Base-by-base conservation (phyloP, 1,140 invertebrate species). In the Archivesica marissinica region DNA sequence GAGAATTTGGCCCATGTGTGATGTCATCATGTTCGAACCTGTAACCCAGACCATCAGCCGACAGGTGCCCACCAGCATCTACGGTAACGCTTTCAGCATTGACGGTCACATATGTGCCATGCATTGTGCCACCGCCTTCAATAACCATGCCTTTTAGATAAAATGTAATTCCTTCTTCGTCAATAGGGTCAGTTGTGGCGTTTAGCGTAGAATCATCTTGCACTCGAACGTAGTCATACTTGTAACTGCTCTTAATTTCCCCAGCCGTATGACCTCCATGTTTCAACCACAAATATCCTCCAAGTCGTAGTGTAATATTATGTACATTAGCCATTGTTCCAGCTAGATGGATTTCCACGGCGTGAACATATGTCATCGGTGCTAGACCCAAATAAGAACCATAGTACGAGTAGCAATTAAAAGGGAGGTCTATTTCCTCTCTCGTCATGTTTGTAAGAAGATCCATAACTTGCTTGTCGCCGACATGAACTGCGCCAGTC, bases 211-310 rank as follows among this genome's bases (percentile, higher is more conserved):
- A 85, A 54, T 88, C 85, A 74, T 92, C 90, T 83, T 92, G 91
- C 20, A 92, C 88, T 50, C 88, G 75, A 23, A 92, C 56, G 44
- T 77, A 85, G 9, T 89, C 72, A 56, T 90, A 89, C 17, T 56
- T 86, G 74, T 91, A 92, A 17, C 84, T 64, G 85, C 87, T 91
- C 25, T 76, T 66, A 20, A 83, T 33, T 56, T 89, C 77, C 20
- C 70, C 64, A 0, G 35, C n/a, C 13, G 90, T 92, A 25, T 86
- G 84, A 23, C 91, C 91, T 28, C 91, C 91, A 80, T 91, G 78
- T 59, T 91, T 89, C 6, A 92, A 75, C 91, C 91, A 92, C 9
- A 92, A 52, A 85, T 89, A 91, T 1, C 91, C 91, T 56, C 90
- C 90, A 64, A 91, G 91, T 39, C 91, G 89, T 0, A 92, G 76